Evolutionary conservation across 2,888 invertebrate genomes (phyloP), one percentile per base, ranked within the genome.

Genomic region (Netelia inedita): DNA sequence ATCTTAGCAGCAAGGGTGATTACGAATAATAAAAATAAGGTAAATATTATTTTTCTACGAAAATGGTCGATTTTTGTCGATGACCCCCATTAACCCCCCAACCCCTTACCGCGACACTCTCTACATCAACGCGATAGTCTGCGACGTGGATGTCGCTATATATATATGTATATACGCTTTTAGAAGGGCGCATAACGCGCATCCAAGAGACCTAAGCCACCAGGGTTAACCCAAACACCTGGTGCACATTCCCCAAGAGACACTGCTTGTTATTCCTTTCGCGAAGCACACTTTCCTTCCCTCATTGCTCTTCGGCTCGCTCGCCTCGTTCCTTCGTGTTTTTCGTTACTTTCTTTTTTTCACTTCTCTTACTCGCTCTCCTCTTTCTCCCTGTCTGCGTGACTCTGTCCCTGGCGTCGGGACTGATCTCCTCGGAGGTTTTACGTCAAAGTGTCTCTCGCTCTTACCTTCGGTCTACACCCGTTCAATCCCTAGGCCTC

Each of bases 171-270:
- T 28, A 28, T 28, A 28, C 28, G 28, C 28, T 28, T 28, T 28
- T 28, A 28, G 28, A 28, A 28, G 28, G 28, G 88, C 88, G 88
- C 86, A 87, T 88, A 90, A 89, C 89, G 89, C 90, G 88, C 87
- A 46, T 46, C 46, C 14, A 46, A 46, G 46, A 46, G 46, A 46
- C 46, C 46, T 92, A 92, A 92, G 92, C 91, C 91, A 88, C 88
- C 87, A 89, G 90, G 91, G 91, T 92, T 93, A 92, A 91, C 91
- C 91, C 90, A 85, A 89, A 65, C 93, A 93, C 93, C 93, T 93
- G 93, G 93, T 93, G 92, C 93, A 89, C 91, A 89, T 65, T 85
- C 88, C 93, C 92, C 92, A 88, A 90, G 93, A 92, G 93, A 92
- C 92, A 75, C 89, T 89, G 90, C 90, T 93, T 92, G 90, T 91